Evolutionary conservation across 2,113 vertebrate species (phyloP).

Genomic region (Petrocephalus microphthalmus): DNA sequence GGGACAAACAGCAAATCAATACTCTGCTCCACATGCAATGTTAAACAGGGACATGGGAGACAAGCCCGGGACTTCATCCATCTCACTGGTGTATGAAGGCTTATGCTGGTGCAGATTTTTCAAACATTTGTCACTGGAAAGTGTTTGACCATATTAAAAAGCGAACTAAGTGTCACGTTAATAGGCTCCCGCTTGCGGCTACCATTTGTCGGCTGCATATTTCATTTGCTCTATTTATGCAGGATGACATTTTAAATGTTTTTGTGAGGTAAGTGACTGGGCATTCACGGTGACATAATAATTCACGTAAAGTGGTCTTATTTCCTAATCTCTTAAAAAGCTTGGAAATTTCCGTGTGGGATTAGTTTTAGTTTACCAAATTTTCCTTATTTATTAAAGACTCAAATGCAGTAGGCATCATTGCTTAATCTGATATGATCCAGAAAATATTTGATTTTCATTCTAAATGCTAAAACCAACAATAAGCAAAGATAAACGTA

Average conservation of each 20-base stretch:
- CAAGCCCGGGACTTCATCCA: background rate
- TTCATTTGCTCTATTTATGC: background rate
- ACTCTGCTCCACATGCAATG: background rate
- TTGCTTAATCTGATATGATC: background rate
- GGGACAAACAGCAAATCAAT: constrained; percentile 4
- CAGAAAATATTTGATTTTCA: background rate
- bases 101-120: background rate
- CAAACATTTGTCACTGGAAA: background rate
- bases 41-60: background rate
- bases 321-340: background rate
- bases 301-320: background rate
- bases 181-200: background rate
- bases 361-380: background rate
- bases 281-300: background rate
- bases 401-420: background rate
- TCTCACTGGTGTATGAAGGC: background rate
- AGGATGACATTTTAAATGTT: background rate
- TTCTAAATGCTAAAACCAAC: background rate
- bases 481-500: background rate
- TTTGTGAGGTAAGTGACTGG: background rate
- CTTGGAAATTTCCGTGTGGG: background rate
- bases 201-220: background rate
- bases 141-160: background rate
- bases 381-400: background rate
- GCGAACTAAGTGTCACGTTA: background rate